Conservation (phyloP, 1,140 invertebrate genomes). For the Calycopis cecrops region DNA sequence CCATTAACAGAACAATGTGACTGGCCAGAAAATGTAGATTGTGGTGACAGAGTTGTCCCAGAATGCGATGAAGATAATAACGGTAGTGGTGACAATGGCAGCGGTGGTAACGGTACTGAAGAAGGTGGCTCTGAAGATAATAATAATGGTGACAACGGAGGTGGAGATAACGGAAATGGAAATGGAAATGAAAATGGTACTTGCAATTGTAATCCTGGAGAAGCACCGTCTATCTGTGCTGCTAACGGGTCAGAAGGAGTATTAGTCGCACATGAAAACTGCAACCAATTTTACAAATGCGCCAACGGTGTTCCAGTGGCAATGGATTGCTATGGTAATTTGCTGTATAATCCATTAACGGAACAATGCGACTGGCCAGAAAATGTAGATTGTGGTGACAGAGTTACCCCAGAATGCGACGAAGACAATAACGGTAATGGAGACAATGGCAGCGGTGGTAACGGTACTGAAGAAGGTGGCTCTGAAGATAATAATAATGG, state of each 20-base stretch:
- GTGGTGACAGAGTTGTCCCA: constrained; percentile 27
- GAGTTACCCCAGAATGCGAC: constrained; percentile 10
- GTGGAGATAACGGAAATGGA: too few relatives aligned
- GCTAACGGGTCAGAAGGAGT: constrained; percentile 19
- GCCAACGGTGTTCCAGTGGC: constrained; percentile 25
- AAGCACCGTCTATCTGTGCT: constrained; percentile 25
- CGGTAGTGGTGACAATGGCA: too few relatives aligned
- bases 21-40: constrained; percentile 38
- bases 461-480: neutral
- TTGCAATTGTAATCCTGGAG: constrained; percentile 29
- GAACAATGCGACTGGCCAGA: constrained; percentile 31
- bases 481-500: constrained; percentile 11
- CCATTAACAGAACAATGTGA: constrained; percentile 76
- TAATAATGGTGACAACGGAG: constrained; percentile 2
- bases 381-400: constrained; percentile 5
- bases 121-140: too few relatives aligned
- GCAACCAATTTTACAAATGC: constrained; percentile 37
- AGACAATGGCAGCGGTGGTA: constrained; percentile 58
- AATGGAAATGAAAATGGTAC: constrained; percentile 11
- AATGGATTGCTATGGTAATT: constrained; percentile 56
- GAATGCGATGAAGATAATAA: too few relatives aligned
- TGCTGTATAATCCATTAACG: constrained; percentile 74
- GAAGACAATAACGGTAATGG: constrained; percentile 32
- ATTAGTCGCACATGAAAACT: constrained; percentile 32
- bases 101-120: constrained; percentile 13